phyloP scores from a whole-genome alignment of 2,888 invertebrate genomes.

The Lasioglossum malachurum region DNA sequence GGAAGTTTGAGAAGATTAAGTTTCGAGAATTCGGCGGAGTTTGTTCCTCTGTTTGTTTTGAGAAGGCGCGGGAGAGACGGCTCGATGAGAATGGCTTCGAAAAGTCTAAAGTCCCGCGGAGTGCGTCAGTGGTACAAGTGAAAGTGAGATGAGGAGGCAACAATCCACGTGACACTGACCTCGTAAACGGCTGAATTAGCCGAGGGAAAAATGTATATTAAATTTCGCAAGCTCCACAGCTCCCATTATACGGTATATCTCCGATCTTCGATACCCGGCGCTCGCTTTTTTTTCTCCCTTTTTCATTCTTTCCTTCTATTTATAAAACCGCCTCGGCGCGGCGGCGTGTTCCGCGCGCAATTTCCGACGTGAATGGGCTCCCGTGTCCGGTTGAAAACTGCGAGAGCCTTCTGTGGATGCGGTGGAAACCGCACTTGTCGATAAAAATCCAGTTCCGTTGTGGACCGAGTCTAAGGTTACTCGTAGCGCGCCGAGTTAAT shows the following conservation, averaged over 20 bases:
- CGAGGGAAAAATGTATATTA: not conserved
- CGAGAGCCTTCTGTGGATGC: constrained; percentile 22
- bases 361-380: constrained; percentile 1
- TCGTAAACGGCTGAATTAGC: constrained; percentile 19
- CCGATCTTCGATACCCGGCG: not conserved
- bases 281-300: not conserved
- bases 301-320: not conserved
- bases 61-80: not conserved
- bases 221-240: constrained; percentile 12
- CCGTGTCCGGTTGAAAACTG: not conserved
- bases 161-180: constrained; percentile 43
- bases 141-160: constrained; percentile 38
- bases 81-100: not conserved
- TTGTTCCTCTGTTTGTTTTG: not conserved
- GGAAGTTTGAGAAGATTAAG: not conserved
- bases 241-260: not conserved
- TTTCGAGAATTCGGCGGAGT: not conserved
- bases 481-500: constrained; percentile 27
- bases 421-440: constrained; percentile 40
- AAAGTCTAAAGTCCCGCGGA: not conserved
- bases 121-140: constrained; percentile 12
- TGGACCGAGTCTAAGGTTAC: constrained; percentile 40
- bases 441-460: constrained; percentile 44
- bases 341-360: not conserved
- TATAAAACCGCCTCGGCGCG: not conserved